phyloP scores from a whole-genome alignment of 2,113 vertebrate species.

The Pithys albifrons region DNA sequence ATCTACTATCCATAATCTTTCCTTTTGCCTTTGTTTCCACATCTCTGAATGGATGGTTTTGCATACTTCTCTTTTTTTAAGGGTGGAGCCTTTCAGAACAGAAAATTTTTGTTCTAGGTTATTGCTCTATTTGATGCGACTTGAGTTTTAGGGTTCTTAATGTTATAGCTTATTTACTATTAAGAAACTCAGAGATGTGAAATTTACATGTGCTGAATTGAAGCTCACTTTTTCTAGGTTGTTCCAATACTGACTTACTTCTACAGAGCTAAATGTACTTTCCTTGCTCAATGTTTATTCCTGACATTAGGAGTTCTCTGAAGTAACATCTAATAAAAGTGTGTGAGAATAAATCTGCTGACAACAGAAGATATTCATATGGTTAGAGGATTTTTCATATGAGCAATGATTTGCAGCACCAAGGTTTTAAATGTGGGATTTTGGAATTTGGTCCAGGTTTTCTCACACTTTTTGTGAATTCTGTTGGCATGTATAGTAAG shows the following conservation, averaged over 20 bases:
- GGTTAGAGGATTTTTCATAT: background rate
- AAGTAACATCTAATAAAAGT: background rate
- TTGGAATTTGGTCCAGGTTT: background rate
- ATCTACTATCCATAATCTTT: background rate
- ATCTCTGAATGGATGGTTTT: background rate
- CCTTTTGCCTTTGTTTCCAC: background rate
- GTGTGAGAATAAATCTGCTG: background rate
- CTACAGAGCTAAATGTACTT: background rate
- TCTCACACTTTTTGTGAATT: background rate
- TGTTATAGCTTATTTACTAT: background rate
- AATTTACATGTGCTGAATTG: background rate
- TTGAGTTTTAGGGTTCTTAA: background rate
- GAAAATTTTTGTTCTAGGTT: background rate
- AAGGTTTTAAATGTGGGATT: background rate
- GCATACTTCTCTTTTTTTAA: background rate
- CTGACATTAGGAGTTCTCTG: background rate
- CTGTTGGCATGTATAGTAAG: background rate
- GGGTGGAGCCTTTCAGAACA: background rate
- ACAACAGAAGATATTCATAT: background rate
- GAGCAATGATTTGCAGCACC: background rate
- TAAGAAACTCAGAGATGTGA: background rate
- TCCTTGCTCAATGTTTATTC: background rate
- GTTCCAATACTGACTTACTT: background rate
- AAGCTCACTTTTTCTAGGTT: background rate
- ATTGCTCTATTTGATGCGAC: background rate